Base-by-base conservation (phyloP, 2,888 invertebrate genomes). In the Resseliella maxima region DNA sequence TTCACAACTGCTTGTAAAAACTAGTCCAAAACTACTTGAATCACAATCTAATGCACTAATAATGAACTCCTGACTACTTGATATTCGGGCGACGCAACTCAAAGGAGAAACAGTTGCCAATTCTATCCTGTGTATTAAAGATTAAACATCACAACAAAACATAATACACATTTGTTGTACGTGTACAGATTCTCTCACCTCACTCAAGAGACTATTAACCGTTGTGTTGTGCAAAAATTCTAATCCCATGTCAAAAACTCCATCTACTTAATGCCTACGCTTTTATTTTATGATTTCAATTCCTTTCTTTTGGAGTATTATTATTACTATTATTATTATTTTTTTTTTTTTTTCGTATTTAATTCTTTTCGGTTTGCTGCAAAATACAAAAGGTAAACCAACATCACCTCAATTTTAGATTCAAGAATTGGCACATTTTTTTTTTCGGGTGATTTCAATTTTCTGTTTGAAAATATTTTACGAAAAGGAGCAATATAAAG, bases 171-270 rank as follows among this genome's bases (percentile, higher is more conserved):
- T 6, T 18, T 50, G 12, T 12, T 72, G 72, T 59, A 31, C 31
- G 72, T 72, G 72, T 35, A 72, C 35, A 18, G 72, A 72, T 72
- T 72, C 31, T 72, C 72, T 72, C 72, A 72, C 72, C 72, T 72
- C 72, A 24, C 27, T 24, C 59, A 59, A 59, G 59, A 59, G 59
- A 31, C 59, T 72, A 72, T 72, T 27, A 31, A 72, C 72, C 72
- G 72, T 72, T 72, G 27, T 72, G 72, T 72, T 72, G 72, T 72
- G 72, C 72, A 72, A 72, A 72, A 72, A 72, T 72, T 72, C 72
- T 72, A 72, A 72, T 72, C 72, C 72, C 72, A 72, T 72, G 72
- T 72, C 72, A 72, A 72, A 72, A 72, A 59, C 59, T 59, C 59
- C 72, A 15, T 72, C 72, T 72, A 12, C 72, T 72, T 72, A 72